A percentile compares a stretch with the other conserved stretches of the same genome.
Conservation (phyloP, 2,888 invertebrate genomes). For the Drosophila monieri region DNA sequence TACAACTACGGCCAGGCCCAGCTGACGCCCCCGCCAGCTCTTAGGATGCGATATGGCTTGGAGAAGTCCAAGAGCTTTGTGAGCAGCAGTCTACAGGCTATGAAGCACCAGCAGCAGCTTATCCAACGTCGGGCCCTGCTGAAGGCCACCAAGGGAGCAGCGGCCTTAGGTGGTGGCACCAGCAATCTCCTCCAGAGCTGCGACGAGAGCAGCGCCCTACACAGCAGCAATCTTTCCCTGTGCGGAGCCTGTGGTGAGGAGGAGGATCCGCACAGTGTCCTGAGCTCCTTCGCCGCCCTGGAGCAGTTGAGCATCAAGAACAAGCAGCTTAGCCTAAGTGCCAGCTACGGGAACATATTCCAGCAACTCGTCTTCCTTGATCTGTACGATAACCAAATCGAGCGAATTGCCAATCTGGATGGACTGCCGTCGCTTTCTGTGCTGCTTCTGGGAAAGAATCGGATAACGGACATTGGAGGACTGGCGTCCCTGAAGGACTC, state of each 20-base stretch:
- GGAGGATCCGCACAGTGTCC: conserved; percentile 54
- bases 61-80: conserved; percentile 83
- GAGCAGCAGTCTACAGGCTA: conserved; percentile 74
- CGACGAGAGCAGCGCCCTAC: conserved; percentile 66
- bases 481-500: conserved; percentile 84
- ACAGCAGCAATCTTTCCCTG: conserved; percentile 53
- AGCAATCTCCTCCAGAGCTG: conserved; percentile 69
- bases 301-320: conserved; percentile 81
- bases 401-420: conserved; percentile 91
- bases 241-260: conserved; percentile 50
- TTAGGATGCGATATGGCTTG: conserved; percentile 69
- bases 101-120: conserved; percentile 73
- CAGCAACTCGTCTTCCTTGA: conserved; percentile 94
- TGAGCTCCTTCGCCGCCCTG: conserved; percentile 29
- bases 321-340: conserved; percentile 75
- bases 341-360: conserved; percentile 81
- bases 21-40: conserved; percentile 64
- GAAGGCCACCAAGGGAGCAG: conserved; percentile 38
- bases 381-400: conserved; percentile 97
- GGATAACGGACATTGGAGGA: conserved; percentile 84
- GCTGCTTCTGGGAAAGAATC: conserved; percentile 95
- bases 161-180: conserved; percentile 4
- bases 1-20: conserved; percentile 69
- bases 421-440: conserved; percentile 92
- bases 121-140: conserved; percentile 61